Percentiles rank a stretch among this genome's conserved stretches.
These are phyloP conservation scores for Agrochola macilenta DNA, from an alignment of 2,888 invertebrate species.

Conservation along the genomic window DNA sequence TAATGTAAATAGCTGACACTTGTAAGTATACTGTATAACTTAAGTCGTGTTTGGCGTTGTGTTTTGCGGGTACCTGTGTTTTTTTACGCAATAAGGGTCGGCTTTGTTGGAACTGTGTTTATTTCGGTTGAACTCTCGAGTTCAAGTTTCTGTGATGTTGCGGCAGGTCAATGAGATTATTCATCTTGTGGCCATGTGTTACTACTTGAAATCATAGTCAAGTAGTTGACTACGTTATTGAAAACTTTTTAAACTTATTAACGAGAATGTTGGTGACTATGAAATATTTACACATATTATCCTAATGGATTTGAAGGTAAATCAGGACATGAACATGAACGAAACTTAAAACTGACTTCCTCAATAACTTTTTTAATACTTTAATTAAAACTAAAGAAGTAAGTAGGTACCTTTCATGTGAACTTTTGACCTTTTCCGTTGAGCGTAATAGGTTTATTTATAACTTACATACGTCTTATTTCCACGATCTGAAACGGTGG, in stretches of 20 bases:
- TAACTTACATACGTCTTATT: conserved; percentile 6
- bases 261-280: neutral
- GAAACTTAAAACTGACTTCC: conserved; percentile 20
- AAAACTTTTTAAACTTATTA: neutral
- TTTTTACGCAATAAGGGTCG: conserved; percentile 27
- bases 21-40: conserved; percentile 48
- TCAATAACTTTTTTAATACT: neutral
- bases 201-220: conserved; percentile 62
- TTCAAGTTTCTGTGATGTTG: conserved; percentile 51
- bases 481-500: conserved; percentile 30
- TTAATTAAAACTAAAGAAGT: neutral
- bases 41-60: conserved; percentile 33
- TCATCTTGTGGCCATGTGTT: conserved; percentile 72
- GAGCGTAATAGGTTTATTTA: neutral
- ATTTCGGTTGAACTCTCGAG: conserved; percentile 44
- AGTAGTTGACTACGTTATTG: conserved; percentile 25
- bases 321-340: neutral
- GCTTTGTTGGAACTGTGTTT: conserved; percentile 38
- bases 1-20: conserved; percentile 44
- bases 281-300: neutral
- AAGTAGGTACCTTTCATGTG: neutral
- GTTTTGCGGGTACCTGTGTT: conserved; percentile 46
- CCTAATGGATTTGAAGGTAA: neutral
- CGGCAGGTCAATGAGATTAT: conserved; percentile 57
- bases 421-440: neutral